Base-by-base conservation (phyloP, 2,113 vertebrate species). In the Parus major region DNA sequence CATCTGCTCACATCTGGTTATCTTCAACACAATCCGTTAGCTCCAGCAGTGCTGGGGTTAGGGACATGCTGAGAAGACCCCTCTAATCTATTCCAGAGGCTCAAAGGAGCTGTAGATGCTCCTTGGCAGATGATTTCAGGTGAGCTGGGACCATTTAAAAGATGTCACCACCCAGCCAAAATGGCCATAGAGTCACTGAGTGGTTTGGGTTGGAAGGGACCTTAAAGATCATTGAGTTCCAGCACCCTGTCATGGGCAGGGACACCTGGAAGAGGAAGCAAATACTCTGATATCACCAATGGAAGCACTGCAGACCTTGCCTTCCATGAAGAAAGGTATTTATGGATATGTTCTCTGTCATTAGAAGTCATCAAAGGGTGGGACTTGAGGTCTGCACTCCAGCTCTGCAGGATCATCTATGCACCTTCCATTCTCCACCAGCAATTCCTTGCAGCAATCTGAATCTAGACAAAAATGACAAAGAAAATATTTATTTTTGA, bases 1-100 rank as follows among this genome's bases (percentile, higher is more conserved):
- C 79, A 73, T 93, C 93, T 91, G 66, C 72, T 94, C 82, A 60
- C 88, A 95, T 96, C 95, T 96, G 95, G 57, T 90, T 94, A 64
- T 73, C 96, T 86, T 88, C 75, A 94, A 1, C 4, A 1, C 71
- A 31, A 91, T 72, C 90, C 88, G 46, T 53, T 86, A 55, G 56
- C 61, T 25, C 70, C 65, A 44, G 25, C 46, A 21, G 31, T 3
- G 35, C 10, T 85, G 56, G 53, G 28, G 25, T 79, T 36, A 53
- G 69, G 59, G 29, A n/a, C 14, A 4, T 7, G 55, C 31, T 75
- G 84, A 35, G 80, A 72, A 55, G 8, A 10, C 4, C 24, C 28
- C 4, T 6, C 19, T 94, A 47, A 95, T 72, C 52, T 31, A 5
- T 81, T 85, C 90, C 93, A 93, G 88, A 91, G 55, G 28, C n/a